Conservation (phyloP, 2,113 vertebrate genomes). For the Aix galericulata region DNA sequence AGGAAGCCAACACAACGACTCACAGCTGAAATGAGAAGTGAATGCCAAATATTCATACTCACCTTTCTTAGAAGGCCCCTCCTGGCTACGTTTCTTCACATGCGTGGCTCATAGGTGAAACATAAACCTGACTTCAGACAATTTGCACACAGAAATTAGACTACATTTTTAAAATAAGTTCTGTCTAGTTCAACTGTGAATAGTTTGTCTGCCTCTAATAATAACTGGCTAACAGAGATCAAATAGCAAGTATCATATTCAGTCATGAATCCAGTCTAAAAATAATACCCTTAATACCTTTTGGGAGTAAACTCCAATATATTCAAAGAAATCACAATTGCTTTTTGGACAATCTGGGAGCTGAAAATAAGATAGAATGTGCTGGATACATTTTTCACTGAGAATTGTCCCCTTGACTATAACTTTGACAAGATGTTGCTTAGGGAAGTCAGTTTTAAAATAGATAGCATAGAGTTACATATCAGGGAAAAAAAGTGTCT, state of each 20-base stretch:
- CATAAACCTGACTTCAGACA: neutral
- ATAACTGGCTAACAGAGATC: slow-evolving; percentile 18
- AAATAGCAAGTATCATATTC: slow-evolving; percentile 24
- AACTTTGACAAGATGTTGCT: neutral
- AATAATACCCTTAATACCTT: slow-evolving; percentile 19
- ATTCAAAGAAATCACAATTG: neutral
- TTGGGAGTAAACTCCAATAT: neutral
- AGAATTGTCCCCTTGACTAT: neutral
- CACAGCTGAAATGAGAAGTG: neutral
- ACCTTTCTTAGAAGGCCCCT: neutral
- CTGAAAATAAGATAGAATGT: neutral
- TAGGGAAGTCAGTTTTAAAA: neutral
- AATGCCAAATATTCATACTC: neutral
- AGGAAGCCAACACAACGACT: neutral
- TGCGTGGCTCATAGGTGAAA: neutral
- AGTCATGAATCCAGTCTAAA: slow-evolving; percentile 8
- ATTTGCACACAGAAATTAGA: slow-evolving; percentile 19
- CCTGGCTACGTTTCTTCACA: neutral
- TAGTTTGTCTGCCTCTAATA: slow-evolving; percentile 25
- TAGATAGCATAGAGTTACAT: neutral
- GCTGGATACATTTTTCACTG: neutral
- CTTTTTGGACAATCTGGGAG: neutral
- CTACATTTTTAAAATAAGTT: slow-evolving; percentile 33
- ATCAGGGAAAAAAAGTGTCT: neutral
- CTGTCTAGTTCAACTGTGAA: slow-evolving; percentile 25